These are phyloP conservation scores for Cromileptes altivelis DNA, from an alignment of 2,113 vertebrate genomes.

Conservation along the genomic window DNA sequence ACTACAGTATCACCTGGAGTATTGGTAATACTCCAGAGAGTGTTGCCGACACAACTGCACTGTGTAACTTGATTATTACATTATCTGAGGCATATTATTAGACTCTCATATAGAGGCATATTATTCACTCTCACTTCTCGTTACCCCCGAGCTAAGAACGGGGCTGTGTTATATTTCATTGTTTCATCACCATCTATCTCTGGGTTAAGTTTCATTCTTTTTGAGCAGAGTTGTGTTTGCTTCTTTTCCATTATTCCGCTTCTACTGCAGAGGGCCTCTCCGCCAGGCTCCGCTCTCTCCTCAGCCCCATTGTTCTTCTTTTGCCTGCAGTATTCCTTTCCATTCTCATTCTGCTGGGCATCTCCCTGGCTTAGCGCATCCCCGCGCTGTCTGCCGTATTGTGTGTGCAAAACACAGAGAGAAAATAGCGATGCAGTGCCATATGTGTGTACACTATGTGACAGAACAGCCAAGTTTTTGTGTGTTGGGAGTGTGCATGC, in stretches of 20 bases:
- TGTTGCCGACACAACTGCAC: constrained; percentile 27
- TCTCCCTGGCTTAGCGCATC: constrained; percentile 53
- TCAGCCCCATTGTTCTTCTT: constrained; percentile 66
- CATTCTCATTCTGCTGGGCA: constrained; percentile 72
- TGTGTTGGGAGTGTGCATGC: constrained; percentile 4
- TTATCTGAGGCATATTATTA: constrained; percentile 63
- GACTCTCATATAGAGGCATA: constrained; percentile 50
- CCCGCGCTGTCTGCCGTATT: constrained; percentile 55
- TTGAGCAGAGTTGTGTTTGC: constrained; percentile 52
- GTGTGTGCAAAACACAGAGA: constrained; percentile 33
- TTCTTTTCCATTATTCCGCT: constrained; percentile 68
- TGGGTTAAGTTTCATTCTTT: constrained; percentile 73
- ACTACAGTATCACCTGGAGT: constrained; percentile 34
- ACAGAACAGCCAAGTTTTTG: constrained; percentile 7
- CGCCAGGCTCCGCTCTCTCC: constrained; percentile 64
- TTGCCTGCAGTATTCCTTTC: constrained; percentile 71
- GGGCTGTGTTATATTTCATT: constrained; percentile 60
- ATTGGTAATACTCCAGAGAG: constrained; percentile 50
- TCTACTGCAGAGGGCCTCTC: constrained; percentile 62
- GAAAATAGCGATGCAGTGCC: constrained; percentile 22
- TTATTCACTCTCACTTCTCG: constrained; percentile 63
- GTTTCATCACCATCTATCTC: constrained; percentile 70
- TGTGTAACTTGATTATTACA: constrained; percentile 56
- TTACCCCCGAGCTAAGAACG: constrained; percentile 59
- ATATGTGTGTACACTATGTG: constrained; percentile 29